phyloP scores from a whole-genome alignment of 2,888 invertebrate species.

The Agrochola lychnidis region DNA sequence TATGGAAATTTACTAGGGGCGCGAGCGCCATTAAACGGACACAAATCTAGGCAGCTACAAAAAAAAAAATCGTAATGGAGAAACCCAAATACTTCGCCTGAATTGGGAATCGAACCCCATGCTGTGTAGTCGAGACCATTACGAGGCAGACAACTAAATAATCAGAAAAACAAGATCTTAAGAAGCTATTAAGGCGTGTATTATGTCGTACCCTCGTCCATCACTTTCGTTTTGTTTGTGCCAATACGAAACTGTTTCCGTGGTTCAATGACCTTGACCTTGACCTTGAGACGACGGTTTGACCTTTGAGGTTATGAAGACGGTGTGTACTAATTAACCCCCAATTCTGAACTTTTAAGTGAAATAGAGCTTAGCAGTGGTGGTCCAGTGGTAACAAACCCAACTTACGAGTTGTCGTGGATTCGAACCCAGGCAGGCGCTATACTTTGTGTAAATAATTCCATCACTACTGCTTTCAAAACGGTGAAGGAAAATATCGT shows the following conservation, averaged over 20 bases:
- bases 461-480: too few species aligned
- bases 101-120: background rate
- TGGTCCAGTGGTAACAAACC: too few species aligned
- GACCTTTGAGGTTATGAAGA: background rate
- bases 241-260: constrained; percentile 3
- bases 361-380: too few species aligned
- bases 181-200: background rate
- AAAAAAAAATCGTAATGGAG: background rate
- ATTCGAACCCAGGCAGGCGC: too few species aligned
- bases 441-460: too few species aligned
- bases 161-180: background rate
- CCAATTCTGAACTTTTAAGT: background rate
- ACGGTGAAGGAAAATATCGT: too few species aligned
- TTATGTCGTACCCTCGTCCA: constrained; percentile 28
- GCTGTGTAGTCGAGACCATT: background rate
- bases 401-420: too few species aligned
- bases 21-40: background rate
- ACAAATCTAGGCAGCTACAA: background rate
- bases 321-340: background rate
- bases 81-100: background rate
- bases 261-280: too few species aligned
- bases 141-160: background rate
- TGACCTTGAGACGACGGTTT: background rate
- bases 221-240: constrained; percentile 6
- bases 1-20: background rate